phyloP scores from a whole-genome alignment of 2,888 invertebrate species.

The Cosmorhoe ocellata region DNA sequence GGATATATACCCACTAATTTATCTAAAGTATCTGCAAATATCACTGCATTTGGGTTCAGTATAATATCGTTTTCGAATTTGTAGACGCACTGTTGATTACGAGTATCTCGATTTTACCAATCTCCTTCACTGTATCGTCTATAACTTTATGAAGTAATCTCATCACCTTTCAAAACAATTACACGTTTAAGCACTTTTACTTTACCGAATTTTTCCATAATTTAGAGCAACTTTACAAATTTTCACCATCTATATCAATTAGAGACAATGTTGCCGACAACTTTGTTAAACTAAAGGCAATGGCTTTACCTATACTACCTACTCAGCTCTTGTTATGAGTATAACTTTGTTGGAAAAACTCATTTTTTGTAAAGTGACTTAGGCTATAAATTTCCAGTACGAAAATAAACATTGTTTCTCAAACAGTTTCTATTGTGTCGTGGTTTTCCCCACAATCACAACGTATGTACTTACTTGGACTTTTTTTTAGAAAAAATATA shows the following conservation, averaged over 20 bases:
- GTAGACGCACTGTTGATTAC: conserved; percentile 47
- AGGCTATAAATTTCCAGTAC: background rate
- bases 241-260: conserved; percentile 41
- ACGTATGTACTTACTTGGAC: too few relatives aligned
- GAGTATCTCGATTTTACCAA: conserved; percentile 47
- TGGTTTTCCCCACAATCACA: too few relatives aligned
- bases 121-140: conserved; percentile 37
- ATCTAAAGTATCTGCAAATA: too few relatives aligned
- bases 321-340: conserved; percentile 44
- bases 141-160: conserved; percentile 40
- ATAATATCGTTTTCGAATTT: conserved; percentile 28
- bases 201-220: conserved; percentile 40
- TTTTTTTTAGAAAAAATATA: too few relatives aligned
- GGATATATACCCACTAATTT: too few relatives aligned
- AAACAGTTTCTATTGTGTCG: too few relatives aligned
- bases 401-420: background rate
- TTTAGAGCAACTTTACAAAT: conserved; percentile 39
- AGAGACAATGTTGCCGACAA: conserved; percentile 47
- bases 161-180: conserved; percentile 44
- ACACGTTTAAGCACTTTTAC: conserved; percentile 43
- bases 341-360: conserved; percentile 51
- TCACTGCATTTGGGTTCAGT: conserved; percentile 41
- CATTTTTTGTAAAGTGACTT: conserved; percentile 34
- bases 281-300: conserved; percentile 47
- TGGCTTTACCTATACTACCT: conserved; percentile 48